These are phyloP conservation scores for Venturia canescens DNA, from an alignment of 1,140 invertebrate species.

Conservation along the genomic window DNA sequence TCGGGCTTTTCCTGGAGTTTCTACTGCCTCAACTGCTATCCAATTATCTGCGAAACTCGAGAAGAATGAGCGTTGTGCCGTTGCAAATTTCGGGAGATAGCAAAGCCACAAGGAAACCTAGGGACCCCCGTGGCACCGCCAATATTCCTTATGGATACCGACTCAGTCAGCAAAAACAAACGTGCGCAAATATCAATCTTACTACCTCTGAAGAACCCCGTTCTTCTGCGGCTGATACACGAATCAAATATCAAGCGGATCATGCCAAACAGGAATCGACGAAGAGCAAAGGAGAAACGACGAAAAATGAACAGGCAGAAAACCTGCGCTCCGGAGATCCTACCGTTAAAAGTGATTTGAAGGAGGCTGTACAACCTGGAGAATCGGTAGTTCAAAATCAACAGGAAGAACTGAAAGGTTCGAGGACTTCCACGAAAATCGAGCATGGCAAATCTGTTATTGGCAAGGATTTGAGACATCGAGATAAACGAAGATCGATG, in stretches of 20 bases:
- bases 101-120: constrained; percentile 43
- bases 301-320: background rate
- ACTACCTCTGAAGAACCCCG: constrained; percentile 10
- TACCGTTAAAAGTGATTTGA: background rate
- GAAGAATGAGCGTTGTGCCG: constrained; percentile 53
- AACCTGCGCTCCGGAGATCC: background rate
- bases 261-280: background rate
- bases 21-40: constrained; percentile 1
- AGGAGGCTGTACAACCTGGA: background rate
- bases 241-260: background rate
- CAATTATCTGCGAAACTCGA: background rate
- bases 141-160: constrained; percentile 58
- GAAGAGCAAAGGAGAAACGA: background rate
- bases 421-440: background rate
- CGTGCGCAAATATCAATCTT: constrained; percentile 33
- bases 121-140: constrained; percentile 50
- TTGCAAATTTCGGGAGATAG: constrained; percentile 43
- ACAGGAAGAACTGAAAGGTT: background rate
- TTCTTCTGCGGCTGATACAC: background rate
- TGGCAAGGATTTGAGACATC: too few species aligned
- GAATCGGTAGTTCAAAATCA: background rate
- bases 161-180: constrained; percentile 45
- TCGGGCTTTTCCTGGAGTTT: constrained; percentile 19
- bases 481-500: background rate
- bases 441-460: too few species aligned